Base-by-base conservation (phyloP, 2,797 vertebrate species). In the Helicolenus hilgendorfi region DNA sequence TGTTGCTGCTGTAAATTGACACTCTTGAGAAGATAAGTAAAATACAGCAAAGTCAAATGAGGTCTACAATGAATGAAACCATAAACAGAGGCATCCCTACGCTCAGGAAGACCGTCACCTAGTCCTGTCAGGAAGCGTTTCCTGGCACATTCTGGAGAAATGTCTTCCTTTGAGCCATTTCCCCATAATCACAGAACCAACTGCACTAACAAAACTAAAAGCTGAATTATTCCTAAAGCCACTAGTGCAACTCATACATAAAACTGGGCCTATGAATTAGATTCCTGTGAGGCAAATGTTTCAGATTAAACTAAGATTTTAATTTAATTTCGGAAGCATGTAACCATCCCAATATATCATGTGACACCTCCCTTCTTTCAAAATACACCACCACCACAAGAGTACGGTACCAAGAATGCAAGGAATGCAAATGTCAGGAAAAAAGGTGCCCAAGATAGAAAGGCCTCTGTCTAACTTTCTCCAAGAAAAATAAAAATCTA, bases 91-190 rank as follows among this genome's bases (percentile, higher is more conserved):
- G 78, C 76, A 89, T 88, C 86, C 76, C 79, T 58, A 49, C 71
- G 71, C 72, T 85, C 92, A 94, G 94, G 94, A 96, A 95, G 92
- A 94, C 92, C 90, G 85, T 92, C 80, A 76, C 86, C 84, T 65
- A 22, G 74, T 82, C 65, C 73, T 82, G 89, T 90, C 94, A 94
- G 96, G 95, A 97, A 96, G 89, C 74, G 7, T 81, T 96, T 96
- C 95, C 96, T 95, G 96, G 45, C 80, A 82, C 86, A 87, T 89
- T 88, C 80, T 69, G 59, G 77, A 91, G 79, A 92, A 90, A 94
- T 55, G 80, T 89, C 91, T 95, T 95, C 93, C 93, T 95, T 83
- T 86, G 71, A 15, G 35, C 22, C 38, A 41, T 87, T 86, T 55
- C 49, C 77, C 68, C 53, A 14, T 7, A 79, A 72, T 77, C 72